Conservation (phyloP, 1,140 invertebrate species). For the Paraescarpia echinospica region DNA sequence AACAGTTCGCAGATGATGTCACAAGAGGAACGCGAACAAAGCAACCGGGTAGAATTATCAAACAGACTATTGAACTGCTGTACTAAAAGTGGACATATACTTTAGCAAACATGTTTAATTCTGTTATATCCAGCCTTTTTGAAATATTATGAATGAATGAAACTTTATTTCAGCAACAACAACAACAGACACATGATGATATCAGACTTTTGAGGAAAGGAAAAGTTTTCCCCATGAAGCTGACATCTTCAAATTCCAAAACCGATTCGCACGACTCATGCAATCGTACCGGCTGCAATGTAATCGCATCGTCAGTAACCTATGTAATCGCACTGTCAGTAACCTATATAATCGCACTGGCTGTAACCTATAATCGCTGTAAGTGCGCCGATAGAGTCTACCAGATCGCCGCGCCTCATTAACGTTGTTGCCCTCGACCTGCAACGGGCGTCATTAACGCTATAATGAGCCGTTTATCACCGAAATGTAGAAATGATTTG, state of each 20-base stretch:
- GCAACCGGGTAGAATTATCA: neutral
- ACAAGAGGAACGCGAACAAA: neutral
- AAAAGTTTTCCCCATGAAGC: neutral
- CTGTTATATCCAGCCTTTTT: neutral
- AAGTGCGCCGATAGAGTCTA: neutral
- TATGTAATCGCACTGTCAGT: neutral
- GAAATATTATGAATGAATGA: too few species aligned
- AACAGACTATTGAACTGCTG: neutral
- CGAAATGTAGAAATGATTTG: neutral
- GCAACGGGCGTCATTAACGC: neutral
- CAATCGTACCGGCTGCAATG: too few species aligned
- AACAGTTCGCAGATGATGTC: neutral
- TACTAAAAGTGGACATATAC: neutral
- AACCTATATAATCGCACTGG: neutral
- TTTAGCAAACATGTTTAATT: neutral
- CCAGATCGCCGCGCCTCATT: neutral
- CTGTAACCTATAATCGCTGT: neutral
- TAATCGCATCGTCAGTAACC: neutral
- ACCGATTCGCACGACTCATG: too few species aligned
- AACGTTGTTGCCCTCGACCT: neutral
- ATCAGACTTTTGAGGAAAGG: neutral
- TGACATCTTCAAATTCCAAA: too few species aligned
- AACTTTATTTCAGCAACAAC: too few species aligned
- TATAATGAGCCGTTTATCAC: conserved; percentile 5
- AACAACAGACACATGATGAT: too few species aligned